A percentile compares a stretch with the other conserved stretches of the same genome.
These are phyloP conservation scores for Spondyliosoma cantharus DNA, from an alignment of 2,797 vertebrate species.

Conservation along the genomic window DNA sequence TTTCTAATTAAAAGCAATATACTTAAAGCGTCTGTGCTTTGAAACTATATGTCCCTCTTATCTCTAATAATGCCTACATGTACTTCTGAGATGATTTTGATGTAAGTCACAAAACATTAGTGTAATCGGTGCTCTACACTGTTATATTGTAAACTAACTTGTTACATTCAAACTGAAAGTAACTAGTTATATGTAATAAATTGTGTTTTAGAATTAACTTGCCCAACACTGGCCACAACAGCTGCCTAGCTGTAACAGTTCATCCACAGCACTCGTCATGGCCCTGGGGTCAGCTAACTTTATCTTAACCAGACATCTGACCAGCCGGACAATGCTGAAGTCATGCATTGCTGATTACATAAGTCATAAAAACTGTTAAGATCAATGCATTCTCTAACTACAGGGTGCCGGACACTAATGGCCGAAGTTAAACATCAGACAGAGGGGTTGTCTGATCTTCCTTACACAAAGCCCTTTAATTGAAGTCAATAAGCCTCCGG, in stretches of 20 bases:
- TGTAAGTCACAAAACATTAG: too few species aligned
- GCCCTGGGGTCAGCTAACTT: constrained; percentile 43
- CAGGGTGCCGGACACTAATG: constrained; percentile 58
- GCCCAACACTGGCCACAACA: not conserved
- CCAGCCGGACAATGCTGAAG: constrained; percentile 55
- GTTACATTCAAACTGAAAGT: too few species aligned
- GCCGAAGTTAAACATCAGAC: constrained; percentile 75
- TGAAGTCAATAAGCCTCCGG: constrained; percentile 68
- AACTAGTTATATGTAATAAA: too few species aligned
- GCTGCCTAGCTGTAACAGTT: constrained; percentile 37
- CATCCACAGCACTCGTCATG: constrained; percentile 5
- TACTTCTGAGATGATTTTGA: too few species aligned
- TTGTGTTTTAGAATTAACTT: too few species aligned
- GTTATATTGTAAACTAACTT: too few species aligned
- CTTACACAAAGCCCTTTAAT: constrained; percentile 54
- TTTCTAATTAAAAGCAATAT: too few species aligned
- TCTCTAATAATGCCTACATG: too few species aligned
- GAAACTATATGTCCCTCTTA: too few species aligned
- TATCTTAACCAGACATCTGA: constrained; percentile 73
- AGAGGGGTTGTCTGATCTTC: constrained; percentile 58
- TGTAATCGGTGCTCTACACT: too few species aligned
- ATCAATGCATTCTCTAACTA: constrained; percentile 69
- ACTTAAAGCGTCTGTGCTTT: too few species aligned
- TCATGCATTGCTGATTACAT: constrained; percentile 56
- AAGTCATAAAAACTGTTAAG: constrained; percentile 69